Evolutionary conservation across 2,888 invertebrate species (phyloP), one percentile per base, ranked within the genome.

Genomic region (Caenorhabditis drosophilae): DNA sequence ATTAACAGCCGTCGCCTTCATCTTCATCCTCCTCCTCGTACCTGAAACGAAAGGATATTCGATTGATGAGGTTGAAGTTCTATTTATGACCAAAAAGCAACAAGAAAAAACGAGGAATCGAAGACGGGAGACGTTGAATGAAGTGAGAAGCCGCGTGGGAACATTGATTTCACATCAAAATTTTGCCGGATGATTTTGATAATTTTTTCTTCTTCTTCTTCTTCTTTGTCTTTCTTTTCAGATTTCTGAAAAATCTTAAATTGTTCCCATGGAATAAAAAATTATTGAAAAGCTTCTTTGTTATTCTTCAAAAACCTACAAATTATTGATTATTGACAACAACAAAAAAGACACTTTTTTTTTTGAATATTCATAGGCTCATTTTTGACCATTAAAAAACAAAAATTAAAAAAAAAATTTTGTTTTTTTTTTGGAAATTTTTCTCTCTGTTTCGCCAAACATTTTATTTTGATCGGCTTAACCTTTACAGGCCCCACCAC

Each of bases 21-120:
- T 86, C 2, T 84, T 86, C 54, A 83, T 87, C 64, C 79, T 77
- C 35, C 63, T 84, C n/a, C 78, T 85, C 36, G 81, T 87, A 40
- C 87, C 87, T 1, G 87, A 87, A 76, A 88, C 88, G 0, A 85
- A 85, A 74, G 87, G 87, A 2, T 81, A 82, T 35, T 79, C 81
- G 25, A 81, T 87, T 46, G 88, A 88, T 75, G 85, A 64, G 59
- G 59, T 66, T 1, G 64, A 66, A 56, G 41, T 51, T 18, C 42
- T 66, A 2, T 66, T 66, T 27, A 66, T 66, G 64, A 59, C 34
- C 40, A 59, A 59, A 22, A 55, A 51, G 22, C 47, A 66, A 27
- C 34, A 48, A 11, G 4, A 22, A 15, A 27, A 45, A 18, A 49
- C 58, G n/a, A 34, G 36, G 9, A 40, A n/a, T 1, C 27, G 51